Evolutionary conservation across 2,888 invertebrate genomes (phyloP), one percentile per base, ranked within the genome.

Genomic region (Coelinius sp.): DNA sequence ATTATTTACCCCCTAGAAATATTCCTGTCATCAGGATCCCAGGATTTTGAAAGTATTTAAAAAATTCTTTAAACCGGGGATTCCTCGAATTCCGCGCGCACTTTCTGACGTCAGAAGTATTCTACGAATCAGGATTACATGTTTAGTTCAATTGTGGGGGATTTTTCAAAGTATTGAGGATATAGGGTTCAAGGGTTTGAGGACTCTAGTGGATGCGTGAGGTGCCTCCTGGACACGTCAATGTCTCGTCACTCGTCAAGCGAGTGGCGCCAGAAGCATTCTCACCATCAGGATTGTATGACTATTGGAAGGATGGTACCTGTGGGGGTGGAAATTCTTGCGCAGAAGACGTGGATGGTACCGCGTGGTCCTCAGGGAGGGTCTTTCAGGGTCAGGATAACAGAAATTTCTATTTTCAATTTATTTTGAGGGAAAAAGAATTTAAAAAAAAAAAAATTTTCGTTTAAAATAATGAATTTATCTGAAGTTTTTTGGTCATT

Each of bases 181-280:
- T 25, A 22, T 22, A 17, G 14, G 17, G 17, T 46, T 46, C n/a
- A 12, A 17, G 46, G 14, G n/a, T 7, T 2, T 27, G 20, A 14
- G 35, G 6, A 24, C 8, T 27, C 24, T 7, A 24, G 31, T 0
- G 1, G 22, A 2, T 25, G 52, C 1, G 35, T 35, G n/a, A 20
- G 46, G 12, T 24, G n/a, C 10, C 38, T 35, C n/a, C 22, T 14
- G 59, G 24, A 71, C 62, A 63, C 75, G 72, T 77, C 78, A 79
- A 77, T 73, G 79, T 78, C 79, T 73, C 68, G 76, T 78, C 77
- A 76, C 77, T 79, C 82, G 82, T 85, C 85, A 83, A 84, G 76
- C 76, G 80, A 80, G 80, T 81, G 82, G 82, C 82, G 85, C 82
- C 82, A 83, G 83, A 84, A 85, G 84, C 84, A 86, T 86, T 84